Base-by-base conservation (phyloP, 2,888 invertebrate species). In the Microplitis manilae region DNA sequence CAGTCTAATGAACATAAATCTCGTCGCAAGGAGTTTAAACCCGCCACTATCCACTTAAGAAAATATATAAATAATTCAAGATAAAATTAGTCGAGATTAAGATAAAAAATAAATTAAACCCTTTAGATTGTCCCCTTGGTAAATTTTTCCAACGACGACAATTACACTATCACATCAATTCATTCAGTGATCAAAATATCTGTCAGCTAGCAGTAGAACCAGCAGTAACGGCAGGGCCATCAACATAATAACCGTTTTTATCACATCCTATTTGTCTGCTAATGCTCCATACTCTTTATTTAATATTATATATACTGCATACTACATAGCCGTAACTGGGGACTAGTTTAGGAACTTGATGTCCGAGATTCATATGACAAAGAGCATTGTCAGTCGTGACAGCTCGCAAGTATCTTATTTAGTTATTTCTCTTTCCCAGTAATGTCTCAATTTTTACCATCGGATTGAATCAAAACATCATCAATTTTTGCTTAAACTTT, bases 241-340 rank as follows among this genome's bases (percentile, higher is more conserved):
- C 84, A 84, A 82, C 79, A 83, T 84, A 84, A 84, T 85, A 83
- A 84, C 40, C 13, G 81, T 81, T 50, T 8, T 50, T 82, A 85
- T 84, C 83, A 84, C 78, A 81, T 80, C 83, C 85, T 84, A 86
- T 86, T 86, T 85, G 84, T 85, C 84, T 81, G 82, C 80, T 82
- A 77, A 82, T 81, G 81, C 83, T 80, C 79, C 13, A 50, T 50
- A 13, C 50, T 50, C 50, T 50, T 50, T 50, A 50, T 50, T 50
- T 50, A 50, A 50, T 50, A 13, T 79, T 80, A 80, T 40, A 9
- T 59, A 60, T 30, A 41, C n/a, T 83, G 84, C 85, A 85, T 86
- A 84, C 83, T 79, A 81, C 83, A 81, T 79, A 82, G 81, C 80
- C 81, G 81, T 81, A 68, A 41, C 39, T 61, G 38, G 83, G 83